Base-by-base conservation (phyloP, 2,888 invertebrate genomes). In the Spilosoma lubricipeda region DNA sequence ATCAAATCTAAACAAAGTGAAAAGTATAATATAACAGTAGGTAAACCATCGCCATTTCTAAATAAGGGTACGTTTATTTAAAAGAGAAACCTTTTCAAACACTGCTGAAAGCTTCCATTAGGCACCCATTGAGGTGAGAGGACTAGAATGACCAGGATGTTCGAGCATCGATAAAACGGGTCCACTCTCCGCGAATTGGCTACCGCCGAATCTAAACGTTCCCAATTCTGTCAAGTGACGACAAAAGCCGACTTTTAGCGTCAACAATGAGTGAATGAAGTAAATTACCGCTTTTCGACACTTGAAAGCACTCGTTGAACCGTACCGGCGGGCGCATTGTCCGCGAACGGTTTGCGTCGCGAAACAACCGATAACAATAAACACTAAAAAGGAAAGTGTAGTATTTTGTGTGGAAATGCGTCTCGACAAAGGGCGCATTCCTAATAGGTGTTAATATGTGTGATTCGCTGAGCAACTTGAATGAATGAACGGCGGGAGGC, bases 281-380 rank as follows among this genome's bases (percentile, higher is more conserved):
- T 94, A 94, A 95, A 95, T 95, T 95, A 95, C 93, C 91, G 94
- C 93, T 91, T 93, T 94, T 93, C 89, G 93, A 90, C 92, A 89
- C 94, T 94, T 93, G 94, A 95, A 95, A 94, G 94, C 93, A 92
- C 85, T 85, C 93, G 92, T 87, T 92, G 92, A 89, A 90, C 90
- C 94, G 95, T 92, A 93, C 92, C 91, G 91, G 77, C 89, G 87
- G 89, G 88, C 91, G 85, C 91, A 91, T 94, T 94, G 94, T 94
- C 88, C 90, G 77, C 85, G 90, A 85, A 92, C 93, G 93, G 95
- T 94, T 95, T 95, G 95, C 95, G 91, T 89, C 88, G 89, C 92
- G 95, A 94, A 95, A 95, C 94, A 95, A 95, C 93, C 93, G 94
- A 90, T 92, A 91, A 95, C 95, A 95, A 94, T 95, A 95, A 95